Conservation (phyloP, 2,797 vertebrate genomes). For the Hylomyscus alleni region DNA sequence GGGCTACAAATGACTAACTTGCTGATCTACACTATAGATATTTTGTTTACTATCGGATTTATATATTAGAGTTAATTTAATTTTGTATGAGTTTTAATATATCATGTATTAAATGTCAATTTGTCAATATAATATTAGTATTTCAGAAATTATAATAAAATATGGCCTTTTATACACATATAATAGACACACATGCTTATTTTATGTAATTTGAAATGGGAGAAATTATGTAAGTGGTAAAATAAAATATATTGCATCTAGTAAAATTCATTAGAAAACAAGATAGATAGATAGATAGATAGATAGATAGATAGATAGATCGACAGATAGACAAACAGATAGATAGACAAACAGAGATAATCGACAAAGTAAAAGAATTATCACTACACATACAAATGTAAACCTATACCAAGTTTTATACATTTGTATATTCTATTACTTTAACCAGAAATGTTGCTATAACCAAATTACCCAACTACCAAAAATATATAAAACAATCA, state of each 20-base stretch:
- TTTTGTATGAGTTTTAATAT: neutral
- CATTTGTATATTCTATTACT: neutral
- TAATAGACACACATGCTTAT: neutral
- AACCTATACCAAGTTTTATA: neutral
- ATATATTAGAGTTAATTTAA: neutral
- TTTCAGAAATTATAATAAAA: neutral
- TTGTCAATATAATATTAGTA: neutral
- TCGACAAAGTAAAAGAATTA: neutral
- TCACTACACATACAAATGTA: neutral
- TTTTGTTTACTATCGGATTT: neutral
- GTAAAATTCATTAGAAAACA: neutral
- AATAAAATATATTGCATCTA: neutral
- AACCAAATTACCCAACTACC: neutral
- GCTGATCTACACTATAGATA: neutral
- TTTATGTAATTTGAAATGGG: neutral
- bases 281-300: neutral
- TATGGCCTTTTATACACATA: neutral
- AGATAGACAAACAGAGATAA: neutral
- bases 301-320: neutral
- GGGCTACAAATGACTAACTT: neutral
- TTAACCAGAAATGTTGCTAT: neutral
- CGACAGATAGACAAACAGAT: accelerated
- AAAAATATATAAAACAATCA: neutral
- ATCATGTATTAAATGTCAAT: neutral
- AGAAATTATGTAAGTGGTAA: neutral